These are phyloP conservation scores for Eira barbara DNA, from an alignment of 2,113 vertebrate species.

Conservation along the genomic window DNA sequence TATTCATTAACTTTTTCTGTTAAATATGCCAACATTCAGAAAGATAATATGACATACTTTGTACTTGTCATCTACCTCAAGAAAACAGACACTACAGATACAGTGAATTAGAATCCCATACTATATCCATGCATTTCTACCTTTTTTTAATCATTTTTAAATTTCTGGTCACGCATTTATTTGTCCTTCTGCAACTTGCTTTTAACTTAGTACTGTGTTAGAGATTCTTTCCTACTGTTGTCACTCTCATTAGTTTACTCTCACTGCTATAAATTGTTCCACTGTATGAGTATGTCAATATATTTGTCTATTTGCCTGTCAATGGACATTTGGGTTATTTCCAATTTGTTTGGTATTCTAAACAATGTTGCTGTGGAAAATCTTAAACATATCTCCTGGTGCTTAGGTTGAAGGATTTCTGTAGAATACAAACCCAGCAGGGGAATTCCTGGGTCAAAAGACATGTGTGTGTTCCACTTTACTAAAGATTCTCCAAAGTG, in stretches of 20 bases:
- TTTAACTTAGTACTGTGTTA: background rate
- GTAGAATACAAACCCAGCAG: background rate
- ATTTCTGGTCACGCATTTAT: background rate
- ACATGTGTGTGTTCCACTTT: background rate
- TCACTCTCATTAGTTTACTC: background rate
- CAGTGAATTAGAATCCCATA: background rate
- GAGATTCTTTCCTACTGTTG: background rate
- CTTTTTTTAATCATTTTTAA: background rate
- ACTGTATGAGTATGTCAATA: background rate
- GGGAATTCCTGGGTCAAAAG: background rate
- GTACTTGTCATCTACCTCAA: background rate
- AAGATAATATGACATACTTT: background rate
- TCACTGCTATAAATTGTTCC: background rate
- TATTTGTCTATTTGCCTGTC: background rate
- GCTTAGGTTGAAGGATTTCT: background rate
- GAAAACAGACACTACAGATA: background rate
- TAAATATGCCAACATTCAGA: conserved; percentile 31
- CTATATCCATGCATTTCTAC: background rate
- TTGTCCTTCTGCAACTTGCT: background rate
- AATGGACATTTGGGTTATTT: background rate
- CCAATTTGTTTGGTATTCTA: background rate
- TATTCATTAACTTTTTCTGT: background rate
- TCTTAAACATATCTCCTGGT: background rate
- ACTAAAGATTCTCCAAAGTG: background rate
- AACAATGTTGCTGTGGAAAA: background rate